Evolutionary conservation across 2,113 vertebrate genomes (phyloP).

Genomic region (Campylomormyrus tamandua): DNA sequence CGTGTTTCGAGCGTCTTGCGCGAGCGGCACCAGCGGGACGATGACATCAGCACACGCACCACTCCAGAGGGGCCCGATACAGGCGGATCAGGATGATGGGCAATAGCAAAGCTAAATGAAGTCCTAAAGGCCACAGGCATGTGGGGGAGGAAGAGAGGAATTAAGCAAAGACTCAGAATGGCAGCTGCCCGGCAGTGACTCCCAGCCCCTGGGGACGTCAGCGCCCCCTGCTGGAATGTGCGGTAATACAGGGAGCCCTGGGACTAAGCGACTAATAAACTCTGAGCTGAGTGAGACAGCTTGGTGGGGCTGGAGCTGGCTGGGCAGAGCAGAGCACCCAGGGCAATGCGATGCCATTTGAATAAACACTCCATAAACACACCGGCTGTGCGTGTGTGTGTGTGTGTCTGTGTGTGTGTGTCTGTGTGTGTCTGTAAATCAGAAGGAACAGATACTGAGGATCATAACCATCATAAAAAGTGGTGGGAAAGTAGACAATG

Average conservation of each 20-base stretch:
- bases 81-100: neutral
- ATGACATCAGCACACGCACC: neutral
- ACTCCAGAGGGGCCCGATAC: neutral
- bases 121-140: neutral
- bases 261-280: neutral
- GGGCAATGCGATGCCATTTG: neutral
- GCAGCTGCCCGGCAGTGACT: neutral
- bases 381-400: neutral
- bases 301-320: neutral
- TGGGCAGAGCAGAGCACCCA: neutral
- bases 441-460: neutral
- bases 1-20: neutral
- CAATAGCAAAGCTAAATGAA: neutral
- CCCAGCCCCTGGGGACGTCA: neutral
- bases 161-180: neutral
- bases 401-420: neutral
- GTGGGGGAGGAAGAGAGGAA: neutral
- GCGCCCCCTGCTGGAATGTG: neutral
- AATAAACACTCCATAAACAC: neutral
- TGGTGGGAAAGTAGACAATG: neutral
- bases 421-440: neutral
- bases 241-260: neutral
- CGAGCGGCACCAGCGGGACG: neutral
- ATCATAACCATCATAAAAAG: neutral
- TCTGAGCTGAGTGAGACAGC: neutral